phyloP scores from a whole-genome alignment of 2,888 invertebrate genomes.

The Hofmannophila pseudospretella region DNA sequence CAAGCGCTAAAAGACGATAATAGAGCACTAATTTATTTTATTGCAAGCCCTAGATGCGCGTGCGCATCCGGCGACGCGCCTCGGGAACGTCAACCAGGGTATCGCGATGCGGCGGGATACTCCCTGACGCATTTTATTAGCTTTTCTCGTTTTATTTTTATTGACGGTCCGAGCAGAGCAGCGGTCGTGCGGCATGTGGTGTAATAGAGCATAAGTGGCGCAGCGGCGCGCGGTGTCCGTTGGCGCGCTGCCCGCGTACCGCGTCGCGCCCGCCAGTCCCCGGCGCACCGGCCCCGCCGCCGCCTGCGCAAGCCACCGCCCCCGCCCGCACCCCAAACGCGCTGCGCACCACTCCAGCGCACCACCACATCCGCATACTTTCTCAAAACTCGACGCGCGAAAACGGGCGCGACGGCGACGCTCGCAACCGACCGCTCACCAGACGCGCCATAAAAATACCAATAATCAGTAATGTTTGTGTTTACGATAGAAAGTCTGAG shows the following conservation, averaged over 20 bases:
- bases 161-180: conserved; percentile 32
- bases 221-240: conserved; percentile 40
- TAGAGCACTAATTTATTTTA: conserved; percentile 18
- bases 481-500: conserved; percentile 41
- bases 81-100: background rate
- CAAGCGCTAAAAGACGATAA: conserved; percentile 19
- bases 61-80: background rate
- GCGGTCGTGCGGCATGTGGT: conserved; percentile 47
- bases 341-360: conserved; percentile 7
- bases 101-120: conserved; percentile 22
- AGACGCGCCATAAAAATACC: conserved; percentile 19
- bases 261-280: conserved; percentile 56
- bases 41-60: conserved; percentile 18
- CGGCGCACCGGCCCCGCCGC: conserved; percentile 56
- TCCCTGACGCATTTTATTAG: conserved; percentile 39
- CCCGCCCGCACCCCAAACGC: conserved; percentile 1
- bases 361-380: conserved; percentile 8
- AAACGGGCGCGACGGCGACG: conserved; percentile 9
- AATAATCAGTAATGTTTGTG: conserved; percentile 23
- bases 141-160: conserved; percentile 56
- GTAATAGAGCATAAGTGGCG: conserved; percentile 62
- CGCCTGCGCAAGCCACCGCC: conserved; percentile 44
- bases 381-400: conserved; percentile 14
- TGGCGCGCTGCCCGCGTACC: conserved; percentile 67
- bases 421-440: conserved; percentile 2